Percentiles rank a stretch among this genome's conserved stretches.
Conservation (phyloP, 64 coral and sea anemone species). For the Dendronephthya gigantea region DNA sequence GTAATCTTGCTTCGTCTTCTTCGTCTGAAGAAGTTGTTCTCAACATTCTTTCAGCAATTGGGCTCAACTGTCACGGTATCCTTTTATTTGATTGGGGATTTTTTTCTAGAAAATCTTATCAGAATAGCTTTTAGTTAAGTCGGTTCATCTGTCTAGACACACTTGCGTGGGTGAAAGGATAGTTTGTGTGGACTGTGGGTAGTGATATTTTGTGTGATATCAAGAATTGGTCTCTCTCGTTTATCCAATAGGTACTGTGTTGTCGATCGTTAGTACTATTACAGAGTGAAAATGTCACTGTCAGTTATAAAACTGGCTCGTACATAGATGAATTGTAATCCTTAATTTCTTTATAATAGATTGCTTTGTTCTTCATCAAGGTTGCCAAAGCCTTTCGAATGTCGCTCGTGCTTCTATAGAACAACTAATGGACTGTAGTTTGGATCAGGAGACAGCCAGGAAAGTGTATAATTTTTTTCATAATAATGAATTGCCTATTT, state of each 20-base stretch:
- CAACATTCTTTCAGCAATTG: slow-evolving; percentile 51
- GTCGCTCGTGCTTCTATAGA: slow-evolving; percentile 58
- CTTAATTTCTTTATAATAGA: slow-evolving; percentile 25
- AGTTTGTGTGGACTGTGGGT: no score
- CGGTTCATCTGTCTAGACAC: no score
- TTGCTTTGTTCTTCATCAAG: slow-evolving; percentile 87
- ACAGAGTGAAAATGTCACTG: no score
- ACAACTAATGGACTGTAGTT: slow-evolving; percentile 73
- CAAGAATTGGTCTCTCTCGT: no score
- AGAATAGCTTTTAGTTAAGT: no score
- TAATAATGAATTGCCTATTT: slow-evolving; percentile 43
- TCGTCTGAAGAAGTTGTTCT: slow-evolving; percentile 77
- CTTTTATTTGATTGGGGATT: no score
- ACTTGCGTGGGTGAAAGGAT: no score
- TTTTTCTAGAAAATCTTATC: no score
- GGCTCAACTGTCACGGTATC: slow-evolving; percentile 79
- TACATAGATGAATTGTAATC: neutral
- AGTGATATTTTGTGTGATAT: no score
- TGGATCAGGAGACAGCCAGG: slow-evolving; percentile 74
- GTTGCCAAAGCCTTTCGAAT: slow-evolving; percentile 50
- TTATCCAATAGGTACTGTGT: no score
- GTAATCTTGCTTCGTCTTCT: slow-evolving; percentile 46
- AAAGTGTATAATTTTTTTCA: slow-evolving; percentile 73
- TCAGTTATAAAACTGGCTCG: no score
- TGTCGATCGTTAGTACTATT: no score